These are phyloP conservation scores for Gallinago undulata DNA, from an alignment of 2,113 vertebrate genomes.

Conservation along the genomic window DNA sequence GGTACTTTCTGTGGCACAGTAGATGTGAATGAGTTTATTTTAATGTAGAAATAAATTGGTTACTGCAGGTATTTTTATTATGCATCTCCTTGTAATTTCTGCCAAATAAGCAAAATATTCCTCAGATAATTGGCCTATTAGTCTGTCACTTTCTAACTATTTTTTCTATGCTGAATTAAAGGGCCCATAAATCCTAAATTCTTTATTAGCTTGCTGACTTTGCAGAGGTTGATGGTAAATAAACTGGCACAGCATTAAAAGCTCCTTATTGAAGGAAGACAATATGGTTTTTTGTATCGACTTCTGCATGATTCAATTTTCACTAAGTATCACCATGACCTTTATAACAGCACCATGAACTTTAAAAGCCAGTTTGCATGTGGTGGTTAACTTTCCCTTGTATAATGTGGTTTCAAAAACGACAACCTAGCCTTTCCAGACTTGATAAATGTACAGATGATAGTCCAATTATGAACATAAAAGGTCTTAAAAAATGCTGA, in stretches of 20 bases:
- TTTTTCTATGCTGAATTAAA: constrained; percentile 38
- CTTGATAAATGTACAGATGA: constrained; percentile 29
- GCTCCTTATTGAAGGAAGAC: constrained; percentile 66
- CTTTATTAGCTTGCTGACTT: constrained; percentile 66
- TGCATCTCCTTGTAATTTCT: constrained; percentile 24
- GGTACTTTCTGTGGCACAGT: constrained; percentile 7
- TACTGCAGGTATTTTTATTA: constrained; percentile 45
- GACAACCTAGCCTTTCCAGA: constrained; percentile 55
- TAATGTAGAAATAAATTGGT: constrained; percentile 40
- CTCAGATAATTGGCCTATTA: constrained; percentile 42
- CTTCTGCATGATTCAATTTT: constrained; percentile 75
- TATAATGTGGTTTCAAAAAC: constrained; percentile 51
- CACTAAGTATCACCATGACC: constrained; percentile 65
- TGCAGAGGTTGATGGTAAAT: constrained; percentile 64
- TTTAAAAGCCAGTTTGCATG: constrained; percentile 71
- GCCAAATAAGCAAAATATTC: constrained; percentile 53
- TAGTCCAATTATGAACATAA: constrained; percentile 60
- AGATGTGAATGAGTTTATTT: constrained; percentile 49
- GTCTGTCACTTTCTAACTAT: constrained; percentile 15
- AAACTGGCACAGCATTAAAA: constrained; percentile 64
- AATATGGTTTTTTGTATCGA: constrained; percentile 73
- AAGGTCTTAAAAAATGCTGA: constrained; percentile 36
- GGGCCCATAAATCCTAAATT: constrained; percentile 53
- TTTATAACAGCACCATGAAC: constrained; percentile 62
- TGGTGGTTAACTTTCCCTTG: constrained; percentile 66